Evolutionary conservation across 2,113 vertebrate species (phyloP).

Genomic region (Eonycteris spelaea): DNA sequence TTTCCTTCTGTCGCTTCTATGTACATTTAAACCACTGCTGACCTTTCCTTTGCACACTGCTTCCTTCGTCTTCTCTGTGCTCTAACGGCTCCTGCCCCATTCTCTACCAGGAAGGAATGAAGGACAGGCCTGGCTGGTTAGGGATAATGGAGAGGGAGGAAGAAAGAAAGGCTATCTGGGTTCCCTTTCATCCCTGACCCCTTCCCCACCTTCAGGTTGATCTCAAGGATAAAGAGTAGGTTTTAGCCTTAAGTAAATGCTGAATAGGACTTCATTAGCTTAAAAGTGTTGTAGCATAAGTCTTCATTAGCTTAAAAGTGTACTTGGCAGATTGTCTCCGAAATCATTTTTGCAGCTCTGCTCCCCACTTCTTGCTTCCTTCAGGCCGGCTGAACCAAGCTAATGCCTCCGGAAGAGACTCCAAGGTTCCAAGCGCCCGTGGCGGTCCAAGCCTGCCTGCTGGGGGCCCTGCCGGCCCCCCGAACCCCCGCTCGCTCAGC

Average conservation of each 20-base stretch:
- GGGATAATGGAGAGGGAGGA: background rate
- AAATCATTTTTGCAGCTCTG: background rate
- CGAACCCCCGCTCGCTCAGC: constrained; percentile 75
- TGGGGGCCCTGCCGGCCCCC: constrained; percentile 41
- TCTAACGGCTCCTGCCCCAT: background rate
- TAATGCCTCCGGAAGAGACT: constrained; percentile 76
- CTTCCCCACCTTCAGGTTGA: background rate
- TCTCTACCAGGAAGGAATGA: background rate
- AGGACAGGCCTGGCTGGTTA: background rate
- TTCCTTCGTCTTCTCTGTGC: background rate
- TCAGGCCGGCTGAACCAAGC: constrained; percentile 86
- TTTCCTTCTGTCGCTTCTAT: background rate
- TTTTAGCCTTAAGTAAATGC: background rate
- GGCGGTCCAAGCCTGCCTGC: constrained; percentile 76
- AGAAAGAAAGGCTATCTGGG: background rate
- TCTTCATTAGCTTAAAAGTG: constrained; percentile 35
- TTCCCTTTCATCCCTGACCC: background rate
- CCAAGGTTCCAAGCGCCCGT: constrained; percentile 73
- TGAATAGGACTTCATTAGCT: background rate
- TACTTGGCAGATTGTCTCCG: background rate
- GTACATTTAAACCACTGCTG: background rate
- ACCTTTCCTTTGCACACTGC: background rate
- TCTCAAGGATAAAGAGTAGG: background rate
- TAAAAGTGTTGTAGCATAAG: background rate
- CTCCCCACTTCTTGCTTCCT: constrained; percentile 10